phyloP scores from a whole-genome alignment of 2,888 invertebrate genomes.

The Idaea straminata region DNA sequence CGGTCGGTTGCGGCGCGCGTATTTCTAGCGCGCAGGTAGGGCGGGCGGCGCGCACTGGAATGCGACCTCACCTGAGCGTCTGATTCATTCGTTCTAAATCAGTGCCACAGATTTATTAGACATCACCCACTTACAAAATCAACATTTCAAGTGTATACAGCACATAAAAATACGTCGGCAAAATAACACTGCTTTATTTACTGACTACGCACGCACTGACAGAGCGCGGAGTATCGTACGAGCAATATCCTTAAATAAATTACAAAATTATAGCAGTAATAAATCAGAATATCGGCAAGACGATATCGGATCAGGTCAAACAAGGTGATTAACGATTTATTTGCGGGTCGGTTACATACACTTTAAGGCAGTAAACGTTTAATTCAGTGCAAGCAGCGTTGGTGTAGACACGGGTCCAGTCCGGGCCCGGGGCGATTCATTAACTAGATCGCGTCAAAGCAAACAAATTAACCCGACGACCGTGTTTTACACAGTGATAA shows the following conservation, averaged over 20 bases:
- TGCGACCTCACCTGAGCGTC: slow-evolving; percentile 77
- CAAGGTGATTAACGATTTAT: slow-evolving; percentile 71
- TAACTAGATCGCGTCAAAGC: slow-evolving; percentile 74
- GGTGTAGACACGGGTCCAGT: slow-evolving; percentile 66
- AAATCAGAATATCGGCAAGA: slow-evolving; percentile 35
- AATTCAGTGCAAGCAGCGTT: slow-evolving; percentile 54
- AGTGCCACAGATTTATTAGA: slow-evolving; percentile 65
- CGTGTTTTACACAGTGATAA: slow-evolving; percentile 75
- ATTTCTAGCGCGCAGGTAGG: slow-evolving; percentile 77
- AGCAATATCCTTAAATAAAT: neutral
- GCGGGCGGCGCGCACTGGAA: slow-evolving; percentile 63
- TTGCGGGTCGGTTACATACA: slow-evolving; percentile 58
- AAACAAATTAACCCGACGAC: slow-evolving; percentile 78
- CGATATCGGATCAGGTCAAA: slow-evolving; percentile 42
- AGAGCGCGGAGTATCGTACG: neutral
- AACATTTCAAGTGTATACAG: slow-evolving; percentile 36
- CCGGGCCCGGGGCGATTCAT: slow-evolving; percentile 71
- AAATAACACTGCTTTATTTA: neutral
- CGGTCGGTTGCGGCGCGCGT: slow-evolving; percentile 60
- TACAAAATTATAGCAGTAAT: slow-evolving; percentile 14
- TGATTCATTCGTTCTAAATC: slow-evolving; percentile 76
- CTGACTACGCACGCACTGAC: neutral
- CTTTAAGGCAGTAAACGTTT: slow-evolving; percentile 72
- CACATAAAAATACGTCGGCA: neutral
- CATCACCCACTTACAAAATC: slow-evolving; percentile 49